Base-by-base conservation (phyloP, 2,888 invertebrate species). In the Onchidella celtica region DNA sequence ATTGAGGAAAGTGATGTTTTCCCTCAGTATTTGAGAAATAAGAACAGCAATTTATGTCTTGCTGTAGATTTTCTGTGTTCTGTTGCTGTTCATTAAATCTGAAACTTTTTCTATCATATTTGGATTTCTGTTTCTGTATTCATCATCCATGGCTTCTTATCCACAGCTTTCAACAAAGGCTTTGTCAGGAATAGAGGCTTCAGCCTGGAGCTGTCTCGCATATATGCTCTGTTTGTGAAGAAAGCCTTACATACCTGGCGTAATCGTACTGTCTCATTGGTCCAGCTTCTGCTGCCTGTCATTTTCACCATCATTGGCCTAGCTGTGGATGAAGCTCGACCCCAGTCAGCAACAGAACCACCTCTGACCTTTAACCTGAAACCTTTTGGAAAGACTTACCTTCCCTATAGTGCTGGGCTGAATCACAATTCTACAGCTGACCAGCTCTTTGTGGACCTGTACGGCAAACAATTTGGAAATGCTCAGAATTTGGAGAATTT, bases 191-290 rank as follows among this genome's bases (percentile, higher is more conserved):
- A 87, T 55, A 84, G 86, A 36, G 94, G 94, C 9, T 74, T 89
- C 1, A 61, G 89, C 0, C 92, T 96, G 1, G 86, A 94, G 0
- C 79, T 93, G n/a, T 95, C 95, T 83, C 96, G 96, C 88, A 94
- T 95, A 84, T 89, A 92, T 34, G 96, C 96, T 0, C 95, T 96
- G 93, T 94, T 96, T 91, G 92, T 95, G 36, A 96, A 96, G 91
- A 95, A 96, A 88, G 92, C 93, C 38, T 91, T 96, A 3, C 95
- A 95, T 70, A 95, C 95, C 79, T 91, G 94, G 59, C 94, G 97
- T 3, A 96, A 96, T 27, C 95, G 95, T 94, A 91, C 95, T 61
- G 90, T 96, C 2, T 93, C 93, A 0, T 63, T 91, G 3, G 89
- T 90, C 0, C 89, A 90, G 93, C 94, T 96, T 24, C 82, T 95